Percentiles rank a stretch among this genome's conserved stretches.
These are phyloP conservation scores for Amorpha juglandis DNA, from an alignment of 2,888 invertebrate species.

Conservation along the genomic window DNA sequence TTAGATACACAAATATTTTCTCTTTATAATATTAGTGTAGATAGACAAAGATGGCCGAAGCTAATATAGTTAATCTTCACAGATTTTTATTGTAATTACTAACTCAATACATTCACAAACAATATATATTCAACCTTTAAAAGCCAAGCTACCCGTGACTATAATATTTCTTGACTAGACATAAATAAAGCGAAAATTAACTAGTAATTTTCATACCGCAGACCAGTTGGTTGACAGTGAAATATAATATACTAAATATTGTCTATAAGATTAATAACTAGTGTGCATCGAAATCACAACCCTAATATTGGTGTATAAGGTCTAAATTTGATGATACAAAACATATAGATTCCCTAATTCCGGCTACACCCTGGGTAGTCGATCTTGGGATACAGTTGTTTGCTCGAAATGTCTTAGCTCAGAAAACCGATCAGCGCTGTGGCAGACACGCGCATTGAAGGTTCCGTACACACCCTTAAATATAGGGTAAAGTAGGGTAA, in stretches of 20 bases:
- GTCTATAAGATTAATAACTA: background rate
- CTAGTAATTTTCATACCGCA: constrained; percentile 43
- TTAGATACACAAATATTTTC: too few species aligned
- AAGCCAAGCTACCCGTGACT: background rate
- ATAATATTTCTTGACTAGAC: constrained; percentile 12
- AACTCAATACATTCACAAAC: too few species aligned
- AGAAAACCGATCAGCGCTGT: background rate
- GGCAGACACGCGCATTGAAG: too few species aligned
- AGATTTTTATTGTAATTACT: too few species aligned
- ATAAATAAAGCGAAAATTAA: constrained; percentile 38
- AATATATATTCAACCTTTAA: background rate
- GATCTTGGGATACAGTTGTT: background rate
- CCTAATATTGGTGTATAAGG: background rate
- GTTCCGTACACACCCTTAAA: too few species aligned
- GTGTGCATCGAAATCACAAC: background rate
- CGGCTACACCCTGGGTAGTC: background rate
- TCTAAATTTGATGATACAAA: background rate
- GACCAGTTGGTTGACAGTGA: constrained; percentile 44
- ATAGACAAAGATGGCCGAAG: too few species aligned
- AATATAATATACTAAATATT: constrained; percentile 41
- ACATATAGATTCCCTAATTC: background rate
- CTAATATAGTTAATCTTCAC: too few species aligned
- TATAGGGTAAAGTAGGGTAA: too few species aligned
- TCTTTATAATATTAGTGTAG: too few species aligned
- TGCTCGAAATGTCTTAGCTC: background rate